Conservation (phyloP, 2,888 invertebrate species). For the Tillus elongatus region DNA sequence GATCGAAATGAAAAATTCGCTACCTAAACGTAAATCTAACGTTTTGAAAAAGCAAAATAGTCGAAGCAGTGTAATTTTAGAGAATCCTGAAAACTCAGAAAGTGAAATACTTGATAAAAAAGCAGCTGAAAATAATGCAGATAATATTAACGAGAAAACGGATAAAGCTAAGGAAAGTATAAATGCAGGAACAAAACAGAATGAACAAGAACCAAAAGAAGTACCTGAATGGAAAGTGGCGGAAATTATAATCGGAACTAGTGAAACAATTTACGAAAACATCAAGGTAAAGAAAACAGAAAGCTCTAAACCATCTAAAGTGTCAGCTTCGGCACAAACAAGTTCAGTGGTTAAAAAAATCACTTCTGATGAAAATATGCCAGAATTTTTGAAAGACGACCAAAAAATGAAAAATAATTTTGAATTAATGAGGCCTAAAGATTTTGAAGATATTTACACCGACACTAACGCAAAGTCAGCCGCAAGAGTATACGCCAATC, state of each 20-base stretch:
- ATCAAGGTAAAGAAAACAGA: slow-evolving; percentile 39
- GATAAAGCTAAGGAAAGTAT: slow-evolving; percentile 14
- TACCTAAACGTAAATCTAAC: slow-evolving; percentile 49
- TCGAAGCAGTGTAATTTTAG: slow-evolving; percentile 34
- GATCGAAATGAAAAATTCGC: slow-evolving; percentile 68
- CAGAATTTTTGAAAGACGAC: slow-evolving; percentile 25
- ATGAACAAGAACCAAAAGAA: slow-evolving; percentile 16
- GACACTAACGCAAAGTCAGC: slow-evolving; percentile 29
- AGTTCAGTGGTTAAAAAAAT: slow-evolving; percentile 44
- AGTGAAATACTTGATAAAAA: slow-evolving; percentile 16
- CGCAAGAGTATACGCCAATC: slow-evolving; percentile 44
- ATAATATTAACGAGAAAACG: slow-evolving; percentile 15
- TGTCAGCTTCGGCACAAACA: slow-evolving; percentile 52
- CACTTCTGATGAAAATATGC: slow-evolving; percentile 22
- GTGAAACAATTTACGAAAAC: slow-evolving; percentile 41
- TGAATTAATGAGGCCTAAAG: slow-evolving; percentile 48
- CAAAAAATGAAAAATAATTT: slow-evolving; percentile 33
- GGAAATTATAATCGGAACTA: slow-evolving; percentile 38
- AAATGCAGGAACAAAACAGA: slow-evolving; percentile 4
- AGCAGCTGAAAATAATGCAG: slow-evolving; percentile 21
- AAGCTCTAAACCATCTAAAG: slow-evolving; percentile 42
- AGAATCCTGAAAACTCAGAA: slow-evolving; percentile 31
- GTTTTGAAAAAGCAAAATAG: slow-evolving; percentile 29
- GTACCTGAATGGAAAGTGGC: slow-evolving; percentile 31
- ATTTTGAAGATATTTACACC: slow-evolving; percentile 47